Evolutionary conservation across 2,797 vertebrate genomes (phyloP), one percentile per base, ranked within the genome.

Genomic region (Petrocephalus schoutedeni): DNA sequence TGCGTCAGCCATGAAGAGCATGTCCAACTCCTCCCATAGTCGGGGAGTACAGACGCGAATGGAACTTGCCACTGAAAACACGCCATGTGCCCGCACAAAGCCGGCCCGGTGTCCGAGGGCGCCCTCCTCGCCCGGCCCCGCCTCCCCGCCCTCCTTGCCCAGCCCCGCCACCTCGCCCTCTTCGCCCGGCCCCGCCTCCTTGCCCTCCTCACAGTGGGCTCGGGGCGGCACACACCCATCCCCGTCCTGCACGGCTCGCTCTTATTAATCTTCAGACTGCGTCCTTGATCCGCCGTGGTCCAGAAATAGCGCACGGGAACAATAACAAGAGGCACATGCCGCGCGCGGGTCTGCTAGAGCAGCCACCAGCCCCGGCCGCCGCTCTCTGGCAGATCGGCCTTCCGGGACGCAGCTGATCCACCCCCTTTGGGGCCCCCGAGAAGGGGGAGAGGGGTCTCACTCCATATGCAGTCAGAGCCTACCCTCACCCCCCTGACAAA

Each of bases 381-480:
- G 12, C 23, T 10, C 6, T 49, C 54, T 21, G 36, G 45, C 54
- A n/a, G 28, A 21, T 36, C 16, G 56, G 54, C 28, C 67, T 56
- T 80, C 74, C 74, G 53, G 23, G 51, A 80, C 53, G 8, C 71
- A 45, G 53, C 28, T 41, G 71, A 56, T 56, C 23, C 45, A 32
- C 10, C 41, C n/a, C n/a, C 16, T 51, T 36, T 9, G 28, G 57
- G 49, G 23, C 58, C 45, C 19, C 74, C 2, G 61, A 57, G 51
- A 21, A 36, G 51, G 58, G 49, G 51, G 59, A 85, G 59, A 77
- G 28, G 28, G 9, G 19, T 58, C 49, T 84, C 59, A 84, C 67
- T 87, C 58, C 64, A 64, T 67, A 89, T 82, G 77, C 53, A 85
- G 77, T 58, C 14, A 59, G 23, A 89, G 51, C 19, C 59, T 41